phyloP scores from a whole-genome alignment of 2,888 invertebrate species.

The Drosophila birchii region DNA sequence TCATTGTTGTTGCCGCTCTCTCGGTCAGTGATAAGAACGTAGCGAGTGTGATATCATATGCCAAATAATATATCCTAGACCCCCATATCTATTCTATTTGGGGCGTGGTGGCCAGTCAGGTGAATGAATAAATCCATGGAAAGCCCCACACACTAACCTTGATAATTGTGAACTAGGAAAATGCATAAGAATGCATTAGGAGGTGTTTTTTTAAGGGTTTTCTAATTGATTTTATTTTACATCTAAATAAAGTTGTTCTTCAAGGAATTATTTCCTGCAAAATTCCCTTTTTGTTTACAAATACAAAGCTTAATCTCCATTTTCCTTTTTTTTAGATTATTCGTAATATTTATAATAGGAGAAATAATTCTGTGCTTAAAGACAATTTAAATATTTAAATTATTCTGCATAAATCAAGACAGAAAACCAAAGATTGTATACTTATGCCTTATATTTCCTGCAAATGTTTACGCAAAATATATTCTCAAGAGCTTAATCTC shows the following conservation, averaged over 20 bases:
- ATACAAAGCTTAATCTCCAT: neutral
- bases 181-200: neutral
- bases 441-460: too few relatives aligned
- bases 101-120: slow-evolving; percentile 44
- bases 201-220: neutral
- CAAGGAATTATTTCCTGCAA: too few relatives aligned
- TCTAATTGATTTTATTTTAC: neutral
- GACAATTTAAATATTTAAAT: too few relatives aligned
- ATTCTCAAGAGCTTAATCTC: too few relatives aligned
- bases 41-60: slow-evolving; percentile 49
- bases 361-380: too few relatives aligned
- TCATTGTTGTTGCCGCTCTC: slow-evolving; percentile 25
- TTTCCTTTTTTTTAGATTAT: neutral
- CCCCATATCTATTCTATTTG: slow-evolving; percentile 36
- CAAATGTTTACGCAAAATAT: too few relatives aligned
- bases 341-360: too few relatives aligned
- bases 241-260: neutral
- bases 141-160: slow-evolving; percentile 10
- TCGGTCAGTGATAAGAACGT: slow-evolving; percentile 22
- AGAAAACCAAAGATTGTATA: too few relatives aligned
- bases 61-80: slow-evolving; percentile 42
- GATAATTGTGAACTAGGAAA: neutral
- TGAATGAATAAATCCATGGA: slow-evolving; percentile 9
- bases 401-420: too few relatives aligned
- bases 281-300: too few relatives aligned